phyloP scores from a whole-genome alignment of 2,113 vertebrate genomes.

The Channa argus region DNA sequence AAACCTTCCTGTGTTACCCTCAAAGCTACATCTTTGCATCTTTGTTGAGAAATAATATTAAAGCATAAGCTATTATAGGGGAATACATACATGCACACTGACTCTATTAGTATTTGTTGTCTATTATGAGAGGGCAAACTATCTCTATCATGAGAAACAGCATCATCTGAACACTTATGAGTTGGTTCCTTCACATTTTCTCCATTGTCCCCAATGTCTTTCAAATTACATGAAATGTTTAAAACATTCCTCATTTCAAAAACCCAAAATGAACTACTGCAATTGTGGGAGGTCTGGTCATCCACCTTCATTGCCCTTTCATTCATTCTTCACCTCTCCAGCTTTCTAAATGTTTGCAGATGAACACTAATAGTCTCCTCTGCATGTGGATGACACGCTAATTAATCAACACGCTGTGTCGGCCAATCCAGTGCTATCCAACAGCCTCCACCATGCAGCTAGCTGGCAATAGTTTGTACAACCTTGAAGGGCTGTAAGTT shows the following conservation, averaged over 20 bases:
- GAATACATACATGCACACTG: background rate
- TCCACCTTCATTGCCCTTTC: slow-evolving; percentile 26
- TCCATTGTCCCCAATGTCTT: background rate
- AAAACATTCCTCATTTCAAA: background rate
- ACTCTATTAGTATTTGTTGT: slow-evolving; percentile 22
- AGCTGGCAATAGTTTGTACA: slow-evolving; percentile 63
- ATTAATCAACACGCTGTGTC: slow-evolving; percentile 75
- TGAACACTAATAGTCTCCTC: slow-evolving; percentile 75
- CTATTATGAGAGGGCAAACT: background rate
- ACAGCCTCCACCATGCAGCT: slow-evolving; percentile 60
- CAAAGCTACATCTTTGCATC: background rate
- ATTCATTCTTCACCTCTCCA: slow-evolving; percentile 43
- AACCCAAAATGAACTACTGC: no score
- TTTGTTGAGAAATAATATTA: background rate
- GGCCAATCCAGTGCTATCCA: slow-evolving; percentile 55
- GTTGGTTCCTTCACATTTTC: background rate
- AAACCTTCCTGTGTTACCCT: background rate
- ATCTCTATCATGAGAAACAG: slow-evolving; percentile 21
- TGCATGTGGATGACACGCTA: slow-evolving; percentile 69
- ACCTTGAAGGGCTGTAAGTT: slow-evolving; percentile 54
- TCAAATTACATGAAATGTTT: background rate
- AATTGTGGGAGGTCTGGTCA: no score
- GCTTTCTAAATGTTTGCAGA: slow-evolving; percentile 77
- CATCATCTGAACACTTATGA: slow-evolving; percentile 4
- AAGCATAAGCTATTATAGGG: no score